These are phyloP conservation scores for Drosophila lowei DNA, from an alignment of 1,140 invertebrate genomes.

Conservation along the genomic window DNA sequence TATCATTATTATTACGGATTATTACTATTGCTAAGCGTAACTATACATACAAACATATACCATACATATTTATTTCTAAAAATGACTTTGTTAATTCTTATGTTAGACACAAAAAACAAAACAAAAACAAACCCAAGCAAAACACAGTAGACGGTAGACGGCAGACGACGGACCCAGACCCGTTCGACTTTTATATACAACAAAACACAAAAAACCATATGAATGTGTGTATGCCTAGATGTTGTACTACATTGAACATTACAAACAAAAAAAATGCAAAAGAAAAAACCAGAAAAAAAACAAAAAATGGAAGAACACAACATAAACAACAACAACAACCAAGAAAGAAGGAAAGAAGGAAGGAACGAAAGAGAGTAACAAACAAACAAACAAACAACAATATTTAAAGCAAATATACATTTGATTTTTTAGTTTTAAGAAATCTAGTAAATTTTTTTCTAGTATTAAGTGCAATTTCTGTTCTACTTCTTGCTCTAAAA, in stretches of 20 bases:
- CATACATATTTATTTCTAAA: constrained; percentile 78
- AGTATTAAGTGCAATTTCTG: constrained; percentile 78
- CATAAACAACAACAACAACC: constrained; percentile 39
- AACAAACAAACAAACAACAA: constrained; percentile 58
- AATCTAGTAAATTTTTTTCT: constrained; percentile 82
- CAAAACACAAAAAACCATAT: constrained; percentile 14
- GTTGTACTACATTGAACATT: constrained; percentile 32
- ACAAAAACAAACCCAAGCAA: constrained; percentile 22
- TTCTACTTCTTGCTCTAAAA: constrained; percentile 77
- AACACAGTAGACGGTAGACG: constrained; percentile 16
- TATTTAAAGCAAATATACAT: constrained; percentile 80
- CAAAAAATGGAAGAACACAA: constrained; percentile 3
- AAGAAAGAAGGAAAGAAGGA: constrained; percentile 42
- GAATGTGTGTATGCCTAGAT: constrained; percentile 40
- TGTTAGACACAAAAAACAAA: constrained; percentile 55
- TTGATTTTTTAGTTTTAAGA: constrained; percentile 81
- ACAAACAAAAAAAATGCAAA: constrained; percentile 51
- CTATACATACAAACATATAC: constrained; percentile 48
- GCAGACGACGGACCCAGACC: constrained; percentile 12
- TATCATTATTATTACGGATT: constrained; percentile 38
- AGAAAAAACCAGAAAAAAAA: constrained; percentile 48
- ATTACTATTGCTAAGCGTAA: constrained; percentile 43
- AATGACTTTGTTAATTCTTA: constrained; percentile 79
- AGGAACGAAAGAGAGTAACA: neutral
- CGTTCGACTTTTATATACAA: constrained; percentile 63